These are phyloP conservation scores for Drosophila elegans DNA, from an alignment of 1,140 invertebrate genomes.

Conservation along the genomic window DNA sequence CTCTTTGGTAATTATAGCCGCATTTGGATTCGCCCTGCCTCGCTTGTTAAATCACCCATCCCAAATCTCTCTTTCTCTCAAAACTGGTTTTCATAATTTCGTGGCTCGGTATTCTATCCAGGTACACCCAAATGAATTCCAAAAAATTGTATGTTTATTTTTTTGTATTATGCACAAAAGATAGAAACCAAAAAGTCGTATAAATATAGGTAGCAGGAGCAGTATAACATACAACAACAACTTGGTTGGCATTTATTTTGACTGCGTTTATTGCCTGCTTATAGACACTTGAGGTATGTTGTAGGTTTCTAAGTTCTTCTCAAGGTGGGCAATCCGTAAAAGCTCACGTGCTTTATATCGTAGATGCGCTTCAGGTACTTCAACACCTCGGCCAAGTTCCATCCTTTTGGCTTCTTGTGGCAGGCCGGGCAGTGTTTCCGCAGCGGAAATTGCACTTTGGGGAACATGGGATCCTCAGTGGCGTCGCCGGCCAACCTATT, in stretches of 20 bases:
- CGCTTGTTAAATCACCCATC: slow-evolving; percentile 29
- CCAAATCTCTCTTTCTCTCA: slow-evolving; percentile 16
- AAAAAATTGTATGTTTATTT: slow-evolving; percentile 1
- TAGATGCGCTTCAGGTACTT: slow-evolving; percentile 30
- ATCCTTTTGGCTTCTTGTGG: not conserved
- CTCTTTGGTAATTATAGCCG: slow-evolving; percentile 60
- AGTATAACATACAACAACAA: not conserved
- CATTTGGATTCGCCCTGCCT: slow-evolving; percentile 26
- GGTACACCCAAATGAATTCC: slow-evolving; percentile 24
- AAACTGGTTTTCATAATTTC: slow-evolving; percentile 32
- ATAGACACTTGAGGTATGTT: no score
- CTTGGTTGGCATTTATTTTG: not conserved
- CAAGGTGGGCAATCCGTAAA: slow-evolving; percentile 27
- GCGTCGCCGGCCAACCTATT: slow-evolving; percentile 85
- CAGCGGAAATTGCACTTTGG: slow-evolving; percentile 95
- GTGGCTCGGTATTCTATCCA: slow-evolving; percentile 27
- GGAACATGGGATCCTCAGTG: slow-evolving; percentile 85
- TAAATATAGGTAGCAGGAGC: not conserved
- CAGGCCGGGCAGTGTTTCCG: no score
- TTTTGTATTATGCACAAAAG: not conserved
- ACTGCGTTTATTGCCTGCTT: no score
- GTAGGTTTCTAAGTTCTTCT: no score
- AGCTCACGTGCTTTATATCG: slow-evolving; percentile 12
- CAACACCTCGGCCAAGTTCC: slow-evolving; percentile 13
- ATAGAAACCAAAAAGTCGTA: not conserved